Base-by-base conservation (phyloP, 2,888 invertebrate species). In the Calliphora vomitoria region DNA sequence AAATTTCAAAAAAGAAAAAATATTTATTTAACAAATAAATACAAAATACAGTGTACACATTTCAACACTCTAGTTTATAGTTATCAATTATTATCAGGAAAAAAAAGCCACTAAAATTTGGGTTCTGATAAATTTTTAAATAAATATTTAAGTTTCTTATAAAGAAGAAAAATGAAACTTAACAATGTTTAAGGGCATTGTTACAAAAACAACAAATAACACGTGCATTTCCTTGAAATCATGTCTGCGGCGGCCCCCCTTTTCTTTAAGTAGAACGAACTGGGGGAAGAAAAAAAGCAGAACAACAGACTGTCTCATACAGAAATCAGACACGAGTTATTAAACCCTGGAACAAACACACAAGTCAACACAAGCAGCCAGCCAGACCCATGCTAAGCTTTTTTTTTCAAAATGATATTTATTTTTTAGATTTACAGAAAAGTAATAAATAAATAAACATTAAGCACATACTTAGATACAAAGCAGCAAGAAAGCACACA, bases 331-430 rank as follows among this genome's bases (percentile, higher is more conserved):
- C 87, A 87, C 87, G 84, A 87, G 87, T 82, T 87, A 82, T 76
- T 58, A 85, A 80, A 80, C 74, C n/a, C 76, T 55, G 50, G 55
- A 69, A 75, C 1, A 66, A 41, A 62, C 53, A 44, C 44, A 68
- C 60, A 72, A 20, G 18, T 44, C 44, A 8, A 60, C 31, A 25
- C 31, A 8, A 15, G 64, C 62, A 53, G 58, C 8, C 71, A 72
- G 62, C 31, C 44, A 84, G 87, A 75, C 85, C 85, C 72, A 85
- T 87, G 87, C 87, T 64, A 87, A 85, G 87, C 84, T 82, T 71
- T 79, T 83, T n/a, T 84, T 64, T 53, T 44, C 18, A 78, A 68
- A 55, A 44, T 20, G 44, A 47, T 87, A 82, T 79, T 87, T 85
- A 74, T 78, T 84, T 85, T 74, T 82, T 64, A 44, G 44, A 87